Percentiles rank a stretch among this genome's conserved stretches.
Evolutionary conservation across 2,113 vertebrate species (phyloP).

Genomic region (Myrmecophaga tridactyla): DNA sequence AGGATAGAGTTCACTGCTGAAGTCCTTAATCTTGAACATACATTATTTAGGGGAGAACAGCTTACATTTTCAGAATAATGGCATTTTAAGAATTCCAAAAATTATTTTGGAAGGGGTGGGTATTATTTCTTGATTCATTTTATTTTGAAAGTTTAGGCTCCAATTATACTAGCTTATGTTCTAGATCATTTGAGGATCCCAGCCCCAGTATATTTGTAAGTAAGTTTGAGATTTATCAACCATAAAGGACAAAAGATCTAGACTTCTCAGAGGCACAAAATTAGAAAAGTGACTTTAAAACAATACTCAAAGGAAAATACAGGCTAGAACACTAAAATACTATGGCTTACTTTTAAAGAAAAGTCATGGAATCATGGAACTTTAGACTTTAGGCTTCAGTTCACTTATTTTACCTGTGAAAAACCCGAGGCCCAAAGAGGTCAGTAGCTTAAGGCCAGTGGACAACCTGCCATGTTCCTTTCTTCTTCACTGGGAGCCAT

Average conservation of each 20-base stretch:
- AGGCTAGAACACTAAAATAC: not conserved
- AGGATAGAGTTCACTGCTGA: not conserved
- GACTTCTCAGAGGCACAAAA: slow-evolving; percentile 5
- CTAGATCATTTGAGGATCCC: not conserved
- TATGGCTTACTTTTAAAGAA: not conserved
- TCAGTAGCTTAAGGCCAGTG: not conserved
- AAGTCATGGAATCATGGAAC: not conserved
- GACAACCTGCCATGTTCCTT: not conserved
- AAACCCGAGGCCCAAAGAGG: not conserved
- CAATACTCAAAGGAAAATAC: not conserved
- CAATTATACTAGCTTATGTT: not conserved
- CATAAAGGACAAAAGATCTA: not conserved
- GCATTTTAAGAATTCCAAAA: not conserved
- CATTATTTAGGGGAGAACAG: not conserved
- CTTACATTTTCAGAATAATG: not conserved
- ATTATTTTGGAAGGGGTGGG: not conserved
- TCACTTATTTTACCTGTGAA: not conserved
- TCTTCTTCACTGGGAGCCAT: not conserved
- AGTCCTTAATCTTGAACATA: not conserved
- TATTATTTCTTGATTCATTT: not conserved
- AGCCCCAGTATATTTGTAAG: not conserved
- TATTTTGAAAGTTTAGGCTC: not conserved
- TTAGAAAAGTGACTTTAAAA: not conserved
- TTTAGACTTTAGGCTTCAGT: not conserved
- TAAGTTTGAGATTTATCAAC: not conserved